These are phyloP conservation scores for Epirrita christyi DNA, from an alignment of 2,888 invertebrate species.

Conservation along the genomic window DNA sequence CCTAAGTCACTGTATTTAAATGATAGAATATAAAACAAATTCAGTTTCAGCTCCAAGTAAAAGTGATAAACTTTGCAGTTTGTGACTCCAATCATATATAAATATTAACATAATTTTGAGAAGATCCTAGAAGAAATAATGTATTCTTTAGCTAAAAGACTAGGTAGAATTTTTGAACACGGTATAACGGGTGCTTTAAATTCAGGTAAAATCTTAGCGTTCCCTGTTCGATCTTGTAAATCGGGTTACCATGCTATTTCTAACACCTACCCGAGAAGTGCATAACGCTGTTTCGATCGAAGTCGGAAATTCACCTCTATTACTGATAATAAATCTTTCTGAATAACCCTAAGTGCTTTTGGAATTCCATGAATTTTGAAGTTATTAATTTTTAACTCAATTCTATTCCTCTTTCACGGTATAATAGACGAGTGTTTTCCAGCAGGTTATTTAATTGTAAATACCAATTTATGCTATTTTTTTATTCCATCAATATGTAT, in stretches of 20 bases:
- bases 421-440: no score
- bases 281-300: conserved; percentile 12
- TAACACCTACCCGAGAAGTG: conserved; percentile 16
- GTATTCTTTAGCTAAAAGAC: conserved; percentile 2
- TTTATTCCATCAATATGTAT: no score
- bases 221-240: conserved; percentile 20
- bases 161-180: conserved; percentile 9
- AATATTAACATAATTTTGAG: no score
- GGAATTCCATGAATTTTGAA: neutral
- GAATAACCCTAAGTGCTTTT: conserved; percentile 5
- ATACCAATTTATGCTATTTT: no score
- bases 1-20: no score
- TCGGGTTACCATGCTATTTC: conserved; percentile 13
- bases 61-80: no score
- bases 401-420: no score
- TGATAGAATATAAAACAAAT: no score
- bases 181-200: conserved; percentile 21
- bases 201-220: conserved; percentile 18
- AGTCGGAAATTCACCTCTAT: conserved; percentile 12
- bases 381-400: no score
- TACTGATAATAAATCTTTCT: conserved; percentile 13
- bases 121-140: neutral
- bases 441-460: no score
- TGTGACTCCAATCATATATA: no score
- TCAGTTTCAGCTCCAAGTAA: no score